Conservation (phyloP, 2,113 vertebrate species). For the Prietella phreatophila region DNA sequence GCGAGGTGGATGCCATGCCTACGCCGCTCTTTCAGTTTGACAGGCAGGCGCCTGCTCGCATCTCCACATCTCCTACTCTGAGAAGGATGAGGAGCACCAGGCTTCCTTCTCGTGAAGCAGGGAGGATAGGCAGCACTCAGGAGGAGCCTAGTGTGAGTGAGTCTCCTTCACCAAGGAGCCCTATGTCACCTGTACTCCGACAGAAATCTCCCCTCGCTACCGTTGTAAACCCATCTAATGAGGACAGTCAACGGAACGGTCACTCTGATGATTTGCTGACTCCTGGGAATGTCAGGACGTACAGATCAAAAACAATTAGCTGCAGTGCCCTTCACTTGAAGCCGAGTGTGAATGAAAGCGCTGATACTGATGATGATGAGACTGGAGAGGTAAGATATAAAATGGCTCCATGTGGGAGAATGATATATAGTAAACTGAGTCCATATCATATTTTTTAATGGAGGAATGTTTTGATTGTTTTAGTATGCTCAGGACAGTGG, state of each 20-base stretch:
- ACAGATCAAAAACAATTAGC: slow-evolving; percentile 68
- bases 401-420: neutral
- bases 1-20: slow-evolving; percentile 54
- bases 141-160: slow-evolving; percentile 57
- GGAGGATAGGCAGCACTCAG: slow-evolving; percentile 54
- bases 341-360: slow-evolving; percentile 52
- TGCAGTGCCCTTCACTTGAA: slow-evolving; percentile 53
- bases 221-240: slow-evolving; percentile 49
- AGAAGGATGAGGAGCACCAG: slow-evolving; percentile 77
- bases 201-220: slow-evolving; percentile 66
- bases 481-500: no score
- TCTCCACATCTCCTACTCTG: slow-evolving; percentile 85
- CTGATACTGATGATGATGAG: slow-evolving; percentile 48
- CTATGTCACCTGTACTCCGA: slow-evolving; percentile 53
- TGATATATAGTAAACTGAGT: neutral
- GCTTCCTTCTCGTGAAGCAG: slow-evolving; percentile 51
- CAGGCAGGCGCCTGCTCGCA: slow-evolving; percentile 77
- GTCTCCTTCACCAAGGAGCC: slow-evolving; percentile 26
- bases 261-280: slow-evolving; percentile 40
- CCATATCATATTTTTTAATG: neutral
- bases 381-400: slow-evolving; percentile 64
- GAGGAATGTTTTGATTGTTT: neutral
- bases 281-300: slow-evolving; percentile 57
- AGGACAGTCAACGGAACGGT: slow-evolving; percentile 43
- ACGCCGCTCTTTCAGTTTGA: slow-evolving; percentile 76